Evolutionary conservation across 2,797 vertebrate genomes (phyloP).

Genomic region (Falco columbarius): DNA sequence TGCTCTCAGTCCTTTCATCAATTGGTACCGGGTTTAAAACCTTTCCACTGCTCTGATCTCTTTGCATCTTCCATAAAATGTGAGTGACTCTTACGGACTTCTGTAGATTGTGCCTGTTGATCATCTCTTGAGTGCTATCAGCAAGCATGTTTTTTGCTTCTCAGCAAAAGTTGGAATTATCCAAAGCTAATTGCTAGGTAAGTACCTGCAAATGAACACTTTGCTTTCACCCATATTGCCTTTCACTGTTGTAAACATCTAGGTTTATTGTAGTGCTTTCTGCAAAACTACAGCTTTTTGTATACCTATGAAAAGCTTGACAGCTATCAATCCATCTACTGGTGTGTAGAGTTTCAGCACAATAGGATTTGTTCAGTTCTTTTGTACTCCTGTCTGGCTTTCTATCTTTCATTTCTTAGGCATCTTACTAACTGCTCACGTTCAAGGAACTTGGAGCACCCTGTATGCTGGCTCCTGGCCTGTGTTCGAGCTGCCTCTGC

Average conservation of each 20-base stretch:
- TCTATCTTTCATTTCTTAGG: not conserved
- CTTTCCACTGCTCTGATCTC: not conserved
- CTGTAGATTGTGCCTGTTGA: not conserved
- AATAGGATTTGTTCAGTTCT: not conserved
- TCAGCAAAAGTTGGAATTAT: not conserved
- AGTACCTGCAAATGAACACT: not conserved
- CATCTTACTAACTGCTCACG: rapidly evolving
- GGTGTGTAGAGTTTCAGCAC: not conserved
- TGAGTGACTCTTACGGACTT: not conserved
- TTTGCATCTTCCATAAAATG: not conserved
- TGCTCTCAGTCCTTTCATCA: not conserved
- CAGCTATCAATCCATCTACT: not conserved
- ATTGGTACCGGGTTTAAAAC: not conserved
- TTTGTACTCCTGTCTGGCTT: not conserved
- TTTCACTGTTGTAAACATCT: not conserved
- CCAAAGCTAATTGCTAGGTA: not conserved
- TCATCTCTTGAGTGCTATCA: not conserved
- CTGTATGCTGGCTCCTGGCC: not conserved
- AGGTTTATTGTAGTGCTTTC: not conserved
- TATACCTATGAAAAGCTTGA: not conserved
- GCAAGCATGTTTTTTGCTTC: not conserved
- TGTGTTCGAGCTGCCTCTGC: not conserved
- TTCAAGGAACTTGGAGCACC: not conserved
- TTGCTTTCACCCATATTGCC: not conserved
- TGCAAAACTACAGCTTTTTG: not conserved